Evolutionary conservation across 2,113 vertebrate species (phyloP).

Genomic region (Nasalis larvatus): DNA sequence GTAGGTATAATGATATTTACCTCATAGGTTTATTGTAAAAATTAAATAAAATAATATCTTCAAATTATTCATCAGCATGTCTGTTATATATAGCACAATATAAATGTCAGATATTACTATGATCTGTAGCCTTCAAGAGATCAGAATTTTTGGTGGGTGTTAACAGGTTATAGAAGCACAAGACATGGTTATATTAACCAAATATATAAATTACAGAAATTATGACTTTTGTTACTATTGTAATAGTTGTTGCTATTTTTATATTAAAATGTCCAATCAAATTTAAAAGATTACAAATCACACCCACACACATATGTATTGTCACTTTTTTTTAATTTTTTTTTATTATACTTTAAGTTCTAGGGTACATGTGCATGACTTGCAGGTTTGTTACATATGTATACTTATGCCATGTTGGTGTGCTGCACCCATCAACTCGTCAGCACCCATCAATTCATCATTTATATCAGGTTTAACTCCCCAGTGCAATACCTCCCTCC

Average conservation of each 20-base stretch:
- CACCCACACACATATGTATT: background rate
- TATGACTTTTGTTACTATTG: background rate
- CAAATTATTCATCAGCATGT: background rate
- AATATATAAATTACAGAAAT: background rate
- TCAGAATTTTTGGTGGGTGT: background rate
- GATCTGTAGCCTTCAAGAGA: background rate
- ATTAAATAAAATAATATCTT: background rate
- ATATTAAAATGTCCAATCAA: background rate
- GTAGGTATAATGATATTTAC: no score
- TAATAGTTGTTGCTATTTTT: background rate
- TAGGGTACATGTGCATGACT: no score
- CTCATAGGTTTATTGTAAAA: no score
- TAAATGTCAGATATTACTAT: background rate
- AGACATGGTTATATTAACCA: background rate
- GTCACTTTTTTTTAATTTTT: no score
- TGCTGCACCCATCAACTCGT: no score
- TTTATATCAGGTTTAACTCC: no score
- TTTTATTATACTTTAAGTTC: no score
- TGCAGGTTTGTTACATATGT: no score
- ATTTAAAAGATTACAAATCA: background rate
- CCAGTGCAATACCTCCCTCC: no score
- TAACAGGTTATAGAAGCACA: background rate
- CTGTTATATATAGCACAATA: background rate
- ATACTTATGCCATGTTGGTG: no score
- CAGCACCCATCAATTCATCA: no score